Evolutionary conservation across 2,113 vertebrate species (phyloP).

Genomic region (Carassius auratus): DNA sequence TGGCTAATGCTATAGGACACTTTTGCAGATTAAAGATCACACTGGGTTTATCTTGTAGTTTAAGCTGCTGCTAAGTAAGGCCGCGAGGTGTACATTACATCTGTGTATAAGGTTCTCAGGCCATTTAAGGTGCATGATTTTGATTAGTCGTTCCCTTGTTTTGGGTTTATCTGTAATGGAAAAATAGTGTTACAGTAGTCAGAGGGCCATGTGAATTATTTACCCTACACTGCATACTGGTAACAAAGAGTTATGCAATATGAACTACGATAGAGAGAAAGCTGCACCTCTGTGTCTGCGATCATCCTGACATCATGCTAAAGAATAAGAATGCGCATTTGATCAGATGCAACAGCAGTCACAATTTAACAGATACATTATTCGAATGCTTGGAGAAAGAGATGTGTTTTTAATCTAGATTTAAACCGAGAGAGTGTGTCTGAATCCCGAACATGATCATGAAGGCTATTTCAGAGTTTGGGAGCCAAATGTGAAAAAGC

Average conservation of each 20-base stretch:
- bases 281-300: background rate
- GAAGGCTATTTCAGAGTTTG: too few relatives aligned
- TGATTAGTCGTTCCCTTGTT: slow-evolving; percentile 15
- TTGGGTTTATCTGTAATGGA: slow-evolving; percentile 36
- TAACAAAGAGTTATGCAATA: slow-evolving; percentile 27
- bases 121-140: slow-evolving; percentile 49
- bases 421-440: too few relatives aligned
- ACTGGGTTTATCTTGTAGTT: slow-evolving; percentile 12
- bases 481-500: too few relatives aligned
- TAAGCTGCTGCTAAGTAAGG: slow-evolving; percentile 2
- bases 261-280: slow-evolving; percentile 15
- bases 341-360: too few relatives aligned
- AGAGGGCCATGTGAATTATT: slow-evolving; percentile 42
- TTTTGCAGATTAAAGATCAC: slow-evolving; percentile 31
- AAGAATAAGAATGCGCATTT: too few relatives aligned
- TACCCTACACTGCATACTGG: slow-evolving; percentile 29
- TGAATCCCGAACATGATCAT: too few relatives aligned
- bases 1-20: slow-evolving; percentile 28
- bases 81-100: slow-evolving; percentile 47
- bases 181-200: slow-evolving; percentile 39
- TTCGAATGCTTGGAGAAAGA: too few relatives aligned
- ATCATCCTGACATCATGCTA: too few relatives aligned
- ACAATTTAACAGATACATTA: too few relatives aligned
- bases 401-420: too few relatives aligned
- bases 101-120: background rate